Conservation (phyloP, 2,797 vertebrate genomes). For the Hybognathus amarus region DNA sequence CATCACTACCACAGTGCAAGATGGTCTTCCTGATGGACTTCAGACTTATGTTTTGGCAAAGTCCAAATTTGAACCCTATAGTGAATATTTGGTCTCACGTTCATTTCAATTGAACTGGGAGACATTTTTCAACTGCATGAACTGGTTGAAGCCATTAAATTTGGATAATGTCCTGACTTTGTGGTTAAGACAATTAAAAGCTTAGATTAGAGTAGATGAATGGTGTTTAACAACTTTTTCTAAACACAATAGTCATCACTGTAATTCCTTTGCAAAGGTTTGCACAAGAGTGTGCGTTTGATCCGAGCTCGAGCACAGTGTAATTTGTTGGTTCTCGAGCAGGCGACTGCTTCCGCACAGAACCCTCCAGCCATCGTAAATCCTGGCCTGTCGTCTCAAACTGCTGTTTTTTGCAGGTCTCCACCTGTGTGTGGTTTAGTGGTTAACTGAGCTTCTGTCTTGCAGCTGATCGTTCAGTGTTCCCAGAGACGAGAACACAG, state of each 20-base stretch:
- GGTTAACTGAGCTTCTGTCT: conserved; percentile 80
- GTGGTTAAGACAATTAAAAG: background rate
- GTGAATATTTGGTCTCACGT: background rate
- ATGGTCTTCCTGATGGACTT: background rate
- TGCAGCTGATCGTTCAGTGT: conserved; percentile 73
- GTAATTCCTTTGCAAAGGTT: conserved; percentile 79
- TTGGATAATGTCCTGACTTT: background rate
- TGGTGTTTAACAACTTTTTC: conserved; percentile 70
- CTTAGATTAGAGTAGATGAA: conserved; percentile 57
- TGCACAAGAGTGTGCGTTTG: conserved; percentile 71
- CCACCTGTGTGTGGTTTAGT: conserved; percentile 84
- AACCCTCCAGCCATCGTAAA: conserved; percentile 79
- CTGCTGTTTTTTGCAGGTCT: conserved; percentile 80
- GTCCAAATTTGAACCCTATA: background rate
- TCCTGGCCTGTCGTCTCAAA: conserved; percentile 76
- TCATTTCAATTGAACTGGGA: background rate
- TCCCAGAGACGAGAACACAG: conserved; percentile 73
- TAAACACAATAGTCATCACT: conserved; percentile 67
- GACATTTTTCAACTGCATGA: background rate
- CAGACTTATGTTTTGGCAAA: background rate
- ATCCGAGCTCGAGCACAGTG: conserved; percentile 75
- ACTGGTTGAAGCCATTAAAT: background rate
- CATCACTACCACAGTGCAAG: background rate
- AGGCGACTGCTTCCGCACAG: conserved; percentile 76
- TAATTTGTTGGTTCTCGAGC: conserved; percentile 78